A percentile compares a stretch with the other conserved stretches of the same genome.
Evolutionary conservation across 2,888 invertebrate genomes (phyloP).

Genomic region (Drosophila pullipes): DNA sequence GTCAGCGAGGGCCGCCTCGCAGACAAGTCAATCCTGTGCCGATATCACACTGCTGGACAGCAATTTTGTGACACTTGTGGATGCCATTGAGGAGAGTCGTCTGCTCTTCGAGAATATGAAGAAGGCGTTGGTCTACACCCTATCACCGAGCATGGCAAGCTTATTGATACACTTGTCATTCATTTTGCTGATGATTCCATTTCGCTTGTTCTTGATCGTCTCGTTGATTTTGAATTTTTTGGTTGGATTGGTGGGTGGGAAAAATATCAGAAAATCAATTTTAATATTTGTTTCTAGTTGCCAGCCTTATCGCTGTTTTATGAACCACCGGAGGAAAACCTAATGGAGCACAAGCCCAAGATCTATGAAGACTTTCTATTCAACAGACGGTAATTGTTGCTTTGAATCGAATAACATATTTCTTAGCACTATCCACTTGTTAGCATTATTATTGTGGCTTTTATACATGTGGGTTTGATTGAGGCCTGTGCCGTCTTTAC

Average conservation of each 20-base stretch:
- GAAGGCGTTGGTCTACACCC: constrained; percentile 48
- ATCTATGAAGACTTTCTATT: constrained; percentile 50
- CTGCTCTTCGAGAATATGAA: constrained; percentile 58
- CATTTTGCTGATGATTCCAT: constrained; percentile 35
- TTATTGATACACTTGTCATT: constrained; percentile 20
- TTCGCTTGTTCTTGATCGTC: constrained; percentile 34
- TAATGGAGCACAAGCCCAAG: constrained; percentile 52
- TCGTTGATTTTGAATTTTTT: constrained; percentile 29
- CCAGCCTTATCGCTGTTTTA: constrained; percentile 46
- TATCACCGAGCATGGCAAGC: constrained; percentile 36
- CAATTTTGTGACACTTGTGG: constrained; percentile 43
- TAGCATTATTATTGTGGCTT: constrained; percentile 55
- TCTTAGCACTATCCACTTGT: neutral
- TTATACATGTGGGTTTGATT: constrained; percentile 52
- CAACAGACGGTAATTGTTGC: constrained; percentile 40
- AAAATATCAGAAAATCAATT: neutral
- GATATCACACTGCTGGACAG: constrained; percentile 51
- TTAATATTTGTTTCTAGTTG: constrained; percentile 31
- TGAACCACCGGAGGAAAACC: constrained; percentile 49
- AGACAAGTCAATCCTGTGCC: constrained; percentile 36
- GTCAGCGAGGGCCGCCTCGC: constrained; percentile 38
- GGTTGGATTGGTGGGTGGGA: constrained; percentile 52
- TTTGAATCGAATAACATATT: neutral
- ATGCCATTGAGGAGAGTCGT: constrained; percentile 56
- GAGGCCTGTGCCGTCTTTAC: constrained; percentile 54